Evolutionary conservation across 37 sponge, comb jelly and placozoan genomes (phyloP), one percentile per base, ranked within the genome.

Genomic region (Diacarnus erythraeanus): DNA sequence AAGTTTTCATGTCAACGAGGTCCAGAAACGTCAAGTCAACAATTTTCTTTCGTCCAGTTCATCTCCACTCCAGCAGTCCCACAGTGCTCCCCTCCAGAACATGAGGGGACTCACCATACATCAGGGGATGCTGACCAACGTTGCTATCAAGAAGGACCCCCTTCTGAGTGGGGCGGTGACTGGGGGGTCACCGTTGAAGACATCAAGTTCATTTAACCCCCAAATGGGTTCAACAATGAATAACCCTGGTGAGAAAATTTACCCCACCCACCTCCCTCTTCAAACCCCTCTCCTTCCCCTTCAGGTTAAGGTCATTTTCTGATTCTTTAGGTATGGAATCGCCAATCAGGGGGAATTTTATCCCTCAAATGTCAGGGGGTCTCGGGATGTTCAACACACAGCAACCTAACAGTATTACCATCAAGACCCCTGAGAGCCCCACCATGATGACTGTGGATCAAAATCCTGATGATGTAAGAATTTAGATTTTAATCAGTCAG

Each of bases 371-470:
- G 65, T 37, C 61, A 2, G 44, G 54, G 3, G 68, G 54, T 17
- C 30, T 74, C 5, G 75, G 75, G 3, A 63, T 71, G 67, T 65
- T 66, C 26, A 31, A 29, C 3, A 54, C 25, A 23, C 54, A 38
- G 33, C 71, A 78, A 15, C 17, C 71, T 1, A 8, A 30, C 59
- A 33, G 20, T 57, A 15, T 39, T n/a, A 1, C 59, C 60, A 0
- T 81, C 33, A 77, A 81, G 65, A 41, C 74, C 39, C 56, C 86
- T 33, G 82, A 87, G 37, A 81, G 82, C 41, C 88, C 88, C 23
- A 87, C 82, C 58, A 70, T 82, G 72, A 87, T 87, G 88, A 56
- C 23, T 56, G 78, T 59, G 29, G 80, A 91, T 1, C 74, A 77
- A 4, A 51, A 79, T 6, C 76, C 71, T 10, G 82, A 82, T 51